Conservation (phyloP, 2,113 vertebrate species). For the Rhea americana region DNA sequence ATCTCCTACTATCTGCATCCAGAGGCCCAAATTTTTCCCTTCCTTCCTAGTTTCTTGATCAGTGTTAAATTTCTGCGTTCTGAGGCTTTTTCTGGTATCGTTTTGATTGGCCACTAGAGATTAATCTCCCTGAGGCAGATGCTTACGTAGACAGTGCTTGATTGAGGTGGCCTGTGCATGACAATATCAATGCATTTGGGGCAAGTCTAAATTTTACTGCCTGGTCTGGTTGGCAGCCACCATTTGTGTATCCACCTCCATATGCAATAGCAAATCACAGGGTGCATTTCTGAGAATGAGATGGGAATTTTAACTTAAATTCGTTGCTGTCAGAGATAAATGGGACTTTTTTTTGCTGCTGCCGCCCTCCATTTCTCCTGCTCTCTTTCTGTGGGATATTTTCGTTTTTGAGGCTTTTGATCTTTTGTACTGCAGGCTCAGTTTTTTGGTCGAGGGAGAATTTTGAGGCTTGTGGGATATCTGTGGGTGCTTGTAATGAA, state of each 20-base stretch:
- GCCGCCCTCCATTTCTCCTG: not conserved
- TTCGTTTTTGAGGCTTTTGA: not conserved
- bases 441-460: not conserved
- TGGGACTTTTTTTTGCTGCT: not conserved
- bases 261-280: not conserved
- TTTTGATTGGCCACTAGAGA: not conserved
- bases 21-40: not conserved
- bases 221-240: fast-evolving
- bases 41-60: not conserved
- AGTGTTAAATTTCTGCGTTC: not conserved
- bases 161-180: not conserved
- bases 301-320: not conserved
- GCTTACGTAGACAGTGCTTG: not conserved
- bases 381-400: not conserved
- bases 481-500: not conserved
- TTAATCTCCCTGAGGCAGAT: not conserved
- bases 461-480: not conserved
- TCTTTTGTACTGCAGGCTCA: not conserved
- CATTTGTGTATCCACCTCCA: fast-evolving
- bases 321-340: not conserved
- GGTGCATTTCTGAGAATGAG: not conserved
- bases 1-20: not conserved
- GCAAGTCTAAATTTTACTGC: not conserved
- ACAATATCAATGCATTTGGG: fast-evolving
- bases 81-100: not conserved